phyloP scores from a whole-genome alignment of 2,113 vertebrate genomes.

The Neotoma lepida region DNA sequence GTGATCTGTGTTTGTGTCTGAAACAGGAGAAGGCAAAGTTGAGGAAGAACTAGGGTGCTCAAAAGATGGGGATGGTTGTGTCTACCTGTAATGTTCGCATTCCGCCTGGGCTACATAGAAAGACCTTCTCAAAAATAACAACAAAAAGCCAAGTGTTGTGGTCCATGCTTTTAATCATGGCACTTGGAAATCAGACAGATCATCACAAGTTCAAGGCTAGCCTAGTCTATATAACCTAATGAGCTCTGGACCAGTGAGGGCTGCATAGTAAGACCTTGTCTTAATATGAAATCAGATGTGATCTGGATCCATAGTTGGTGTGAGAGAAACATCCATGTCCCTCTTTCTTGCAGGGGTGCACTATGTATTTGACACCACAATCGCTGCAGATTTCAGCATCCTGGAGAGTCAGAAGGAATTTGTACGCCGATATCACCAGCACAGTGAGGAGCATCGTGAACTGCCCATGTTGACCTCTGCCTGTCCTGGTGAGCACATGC shows the following conservation, averaged over 20 bases:
- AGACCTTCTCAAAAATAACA: not conserved
- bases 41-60: not conserved
- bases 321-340: not conserved
- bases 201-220: not conserved
- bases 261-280: not conserved
- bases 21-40: not conserved
- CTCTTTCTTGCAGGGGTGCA: conserved; percentile 87
- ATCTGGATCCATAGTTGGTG: not conserved
- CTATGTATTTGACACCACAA: conserved; percentile 93
- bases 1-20: not conserved
- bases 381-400: conserved; percentile 96
- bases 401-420: conserved; percentile 97
- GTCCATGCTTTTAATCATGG: not conserved
- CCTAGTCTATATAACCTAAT: not conserved
- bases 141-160: not conserved
- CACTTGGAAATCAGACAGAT: not conserved
- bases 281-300: not conserved
- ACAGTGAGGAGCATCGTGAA: conserved; percentile 89
- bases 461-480: conserved; percentile 98
- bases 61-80: not conserved
- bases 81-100: no score
- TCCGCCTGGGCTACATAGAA: not conserved
- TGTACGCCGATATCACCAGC: conserved; percentile 90
- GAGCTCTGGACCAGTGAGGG: not conserved
- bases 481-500: conserved; percentile 91